Percentiles rank a stretch among this genome's conserved stretches.
These are phyloP conservation scores for Enhydra lutris DNA, from an alignment of 2,113 vertebrate genomes.

Conservation along the genomic window DNA sequence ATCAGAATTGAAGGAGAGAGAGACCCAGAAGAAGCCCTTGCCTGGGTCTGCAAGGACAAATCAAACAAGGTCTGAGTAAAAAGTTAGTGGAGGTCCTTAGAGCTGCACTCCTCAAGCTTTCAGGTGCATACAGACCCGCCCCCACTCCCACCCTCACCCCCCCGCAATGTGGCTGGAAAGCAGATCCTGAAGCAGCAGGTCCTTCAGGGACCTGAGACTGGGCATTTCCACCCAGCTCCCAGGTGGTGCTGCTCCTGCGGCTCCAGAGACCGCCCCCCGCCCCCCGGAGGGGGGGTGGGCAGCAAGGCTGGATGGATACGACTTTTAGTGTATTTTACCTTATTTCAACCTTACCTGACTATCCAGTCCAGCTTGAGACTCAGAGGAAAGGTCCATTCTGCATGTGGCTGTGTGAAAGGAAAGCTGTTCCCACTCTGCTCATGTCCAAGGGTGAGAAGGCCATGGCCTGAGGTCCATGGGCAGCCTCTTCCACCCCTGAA, in stretches of 20 bases:
- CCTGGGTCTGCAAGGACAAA: not conserved
- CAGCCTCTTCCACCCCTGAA: not conserved
- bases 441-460: not conserved
- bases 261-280: too few relatives aligned
- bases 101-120: not conserved
- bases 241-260: not conserved
- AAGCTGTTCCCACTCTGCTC: not conserved
- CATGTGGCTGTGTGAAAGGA: too few relatives aligned
- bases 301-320: not conserved
- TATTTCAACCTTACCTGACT: not conserved
- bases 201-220: not conserved
- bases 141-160: not conserved
- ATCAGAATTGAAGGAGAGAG: not conserved
- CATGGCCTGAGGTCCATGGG: not conserved
- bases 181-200: not conserved
- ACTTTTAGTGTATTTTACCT: not conserved
- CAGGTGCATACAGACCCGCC: accelerated
- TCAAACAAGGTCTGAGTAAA: not conserved
- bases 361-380: not conserved
- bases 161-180: not conserved
- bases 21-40: not conserved
- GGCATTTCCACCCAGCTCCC: not conserved
- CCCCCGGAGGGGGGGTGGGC: too few relatives aligned
- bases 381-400: not conserved
- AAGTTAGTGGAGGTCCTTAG: not conserved